Evolutionary conservation across 2,113 vertebrate genomes (phyloP).

Genomic region (Thymallus thymallus): DNA sequence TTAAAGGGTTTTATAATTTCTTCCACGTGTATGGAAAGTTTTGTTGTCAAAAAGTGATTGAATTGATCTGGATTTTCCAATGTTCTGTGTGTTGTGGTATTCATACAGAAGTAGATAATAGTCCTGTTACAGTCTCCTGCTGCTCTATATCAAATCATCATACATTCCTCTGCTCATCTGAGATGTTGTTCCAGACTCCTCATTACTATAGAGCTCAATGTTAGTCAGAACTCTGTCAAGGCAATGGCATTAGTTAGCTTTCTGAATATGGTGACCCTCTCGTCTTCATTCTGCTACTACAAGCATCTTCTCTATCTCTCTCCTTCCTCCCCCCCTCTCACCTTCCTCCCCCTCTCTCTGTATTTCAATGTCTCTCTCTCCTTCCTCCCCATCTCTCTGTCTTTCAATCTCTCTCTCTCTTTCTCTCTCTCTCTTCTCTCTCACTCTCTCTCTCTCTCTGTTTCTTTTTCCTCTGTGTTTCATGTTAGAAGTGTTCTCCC

Average conservation of each 20-base stretch:
- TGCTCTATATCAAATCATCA: neutral
- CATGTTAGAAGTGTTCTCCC: slow-evolving; percentile 80
- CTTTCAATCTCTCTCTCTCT: slow-evolving; percentile 15
- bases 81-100: too few relatives aligned
- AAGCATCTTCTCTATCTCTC: neutral
- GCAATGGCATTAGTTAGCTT: slow-evolving; percentile 49
- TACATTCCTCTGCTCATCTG: neutral
- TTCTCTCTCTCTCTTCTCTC: slow-evolving; percentile 38
- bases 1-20: too few relatives aligned
- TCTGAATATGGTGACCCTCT: slow-evolving; percentile 36
- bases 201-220: slow-evolving; percentile 37
- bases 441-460: slow-evolving; percentile 63
- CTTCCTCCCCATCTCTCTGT: neutral
- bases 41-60: too few relatives aligned
- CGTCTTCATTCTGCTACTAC: slow-evolving; percentile 53
- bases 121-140: too few relatives aligned
- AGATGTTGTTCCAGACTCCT: slow-evolving; percentile 8
- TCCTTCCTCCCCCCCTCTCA: slow-evolving; percentile 65
- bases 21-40: too few relatives aligned
- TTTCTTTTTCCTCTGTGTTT: slow-evolving; percentile 54
- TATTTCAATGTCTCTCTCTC: slow-evolving; percentile 66
- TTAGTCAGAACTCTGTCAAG: slow-evolving; percentile 53
- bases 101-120: too few relatives aligned
- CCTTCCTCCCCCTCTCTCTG: slow-evolving; percentile 23
- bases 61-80: too few relatives aligned